phyloP scores from a whole-genome alignment of 1,140 invertebrate species.

The Camponotus vicinus region DNA sequence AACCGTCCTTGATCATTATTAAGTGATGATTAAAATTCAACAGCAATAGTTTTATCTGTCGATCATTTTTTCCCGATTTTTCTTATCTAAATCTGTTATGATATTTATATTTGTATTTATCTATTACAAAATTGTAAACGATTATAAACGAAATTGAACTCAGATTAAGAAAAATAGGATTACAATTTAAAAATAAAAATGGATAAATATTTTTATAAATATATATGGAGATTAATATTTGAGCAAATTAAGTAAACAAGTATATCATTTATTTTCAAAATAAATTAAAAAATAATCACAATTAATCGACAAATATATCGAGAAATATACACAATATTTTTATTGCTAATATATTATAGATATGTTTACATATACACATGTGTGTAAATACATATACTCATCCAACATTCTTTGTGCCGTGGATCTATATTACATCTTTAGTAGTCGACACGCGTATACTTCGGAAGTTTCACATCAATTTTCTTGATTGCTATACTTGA shows the following conservation, averaged over 20 bases:
- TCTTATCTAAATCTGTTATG: neutral
- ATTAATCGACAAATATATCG: neutral
- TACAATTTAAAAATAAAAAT: neutral
- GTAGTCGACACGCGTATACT: conserved; percentile 9
- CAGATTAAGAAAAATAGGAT: neutral
- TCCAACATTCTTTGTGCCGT: neutral
- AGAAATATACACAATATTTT: conserved; percentile 3
- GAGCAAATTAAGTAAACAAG: neutral
- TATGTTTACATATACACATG: neutral
- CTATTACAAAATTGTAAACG: neutral
- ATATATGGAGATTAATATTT: neutral
- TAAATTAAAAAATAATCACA: neutral
- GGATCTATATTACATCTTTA: conserved; percentile 4
- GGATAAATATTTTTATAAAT: neutral
- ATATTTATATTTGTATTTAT: too few relatives aligned
- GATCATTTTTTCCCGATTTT: neutral
- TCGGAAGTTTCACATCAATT: conserved; percentile 47
- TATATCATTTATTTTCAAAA: neutral
- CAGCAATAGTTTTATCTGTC: too few relatives aligned
- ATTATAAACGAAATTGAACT: conserved; percentile 1
- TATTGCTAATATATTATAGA: neutral
- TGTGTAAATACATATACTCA: neutral
- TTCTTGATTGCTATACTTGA: conserved; percentile 36
- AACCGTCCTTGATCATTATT: conserved; percentile 8
- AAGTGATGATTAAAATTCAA: conserved; percentile 18